These are phyloP conservation scores for human DNA, from an alignment of 2,113 vertebrate genomes.

Conservation along the genomic window DNA sequence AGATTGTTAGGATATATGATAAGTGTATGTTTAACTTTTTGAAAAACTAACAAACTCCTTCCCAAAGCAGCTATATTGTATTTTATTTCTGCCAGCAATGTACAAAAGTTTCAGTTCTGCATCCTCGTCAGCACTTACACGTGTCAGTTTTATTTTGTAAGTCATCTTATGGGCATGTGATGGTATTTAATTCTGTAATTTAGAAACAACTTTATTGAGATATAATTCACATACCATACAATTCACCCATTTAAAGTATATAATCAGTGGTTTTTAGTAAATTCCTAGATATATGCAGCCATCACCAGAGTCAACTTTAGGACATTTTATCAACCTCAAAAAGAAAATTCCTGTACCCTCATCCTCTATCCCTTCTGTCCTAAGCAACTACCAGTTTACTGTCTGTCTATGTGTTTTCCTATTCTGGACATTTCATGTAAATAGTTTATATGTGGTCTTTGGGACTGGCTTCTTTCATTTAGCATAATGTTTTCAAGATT, in stretches of 20 bases:
- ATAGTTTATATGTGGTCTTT: background rate
- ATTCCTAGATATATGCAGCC: background rate
- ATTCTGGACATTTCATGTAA: background rate
- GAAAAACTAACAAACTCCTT: background rate
- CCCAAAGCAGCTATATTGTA: background rate
- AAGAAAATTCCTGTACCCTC: background rate
- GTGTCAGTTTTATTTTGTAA: slow-evolving; percentile 33
- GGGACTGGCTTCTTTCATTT: background rate
- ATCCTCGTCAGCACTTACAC: background rate
- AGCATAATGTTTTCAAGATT: background rate
- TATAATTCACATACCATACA: background rate
- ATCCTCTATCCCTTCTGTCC: background rate
- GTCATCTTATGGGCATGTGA: background rate
- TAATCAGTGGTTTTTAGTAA: background rate
- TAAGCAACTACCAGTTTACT: background rate
- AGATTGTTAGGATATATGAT: background rate
- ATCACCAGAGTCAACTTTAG: background rate
- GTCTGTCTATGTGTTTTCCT: background rate
- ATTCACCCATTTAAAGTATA: background rate
- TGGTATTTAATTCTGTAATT: background rate
- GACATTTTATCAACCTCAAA: background rate
- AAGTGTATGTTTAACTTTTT: background rate
- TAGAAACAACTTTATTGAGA: background rate
- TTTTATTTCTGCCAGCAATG: background rate
- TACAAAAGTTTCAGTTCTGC: background rate